Evolutionary conservation across 2,888 invertebrate genomes (phyloP).

Genomic region (Drosophila mimica): DNA sequence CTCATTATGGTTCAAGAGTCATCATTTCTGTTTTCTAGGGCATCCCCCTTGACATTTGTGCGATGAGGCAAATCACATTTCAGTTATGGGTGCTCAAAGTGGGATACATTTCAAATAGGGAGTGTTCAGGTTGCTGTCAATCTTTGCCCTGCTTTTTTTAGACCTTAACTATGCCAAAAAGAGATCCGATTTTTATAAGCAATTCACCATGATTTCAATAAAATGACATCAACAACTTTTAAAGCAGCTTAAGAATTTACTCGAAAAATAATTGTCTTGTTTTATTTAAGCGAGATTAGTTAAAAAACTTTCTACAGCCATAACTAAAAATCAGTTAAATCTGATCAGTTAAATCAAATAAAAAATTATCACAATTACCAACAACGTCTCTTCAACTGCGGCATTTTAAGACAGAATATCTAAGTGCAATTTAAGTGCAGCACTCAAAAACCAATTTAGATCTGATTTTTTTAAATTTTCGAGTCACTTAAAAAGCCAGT

Average conservation of each 20-base stretch:
- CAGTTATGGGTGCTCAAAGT: slow-evolving; percentile 17
- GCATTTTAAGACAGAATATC: slow-evolving; percentile 16
- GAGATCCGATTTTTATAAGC: background rate
- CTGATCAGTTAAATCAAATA: background rate
- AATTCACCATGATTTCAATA: background rate
- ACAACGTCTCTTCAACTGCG: background rate
- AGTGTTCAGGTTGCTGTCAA: slow-evolving; percentile 27
- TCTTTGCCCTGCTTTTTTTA: too few relatives aligned
- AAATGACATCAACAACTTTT: background rate
- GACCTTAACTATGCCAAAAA: background rate
- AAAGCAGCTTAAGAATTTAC: background rate
- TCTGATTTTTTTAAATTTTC: slow-evolving; percentile 18
- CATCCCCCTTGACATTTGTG: slow-evolving; percentile 10
- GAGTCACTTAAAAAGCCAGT: slow-evolving; percentile 27
- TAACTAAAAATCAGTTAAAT: background rate
- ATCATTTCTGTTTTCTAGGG: slow-evolving; percentile 21
- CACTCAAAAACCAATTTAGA: slow-evolving; percentile 28
- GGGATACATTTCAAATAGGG: slow-evolving; percentile 25
- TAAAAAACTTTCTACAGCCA: background rate
- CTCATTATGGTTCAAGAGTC: slow-evolving; percentile 24
- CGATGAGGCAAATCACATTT: slow-evolving; percentile 23
- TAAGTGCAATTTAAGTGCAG: slow-evolving; percentile 24
- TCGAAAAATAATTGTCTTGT: background rate
- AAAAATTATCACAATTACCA: slow-evolving; percentile 1
- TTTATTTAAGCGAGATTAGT: background rate